Evolutionary conservation across 2,113 vertebrate genomes (phyloP).

Genomic region (Mohoua ochrocephala): DNA sequence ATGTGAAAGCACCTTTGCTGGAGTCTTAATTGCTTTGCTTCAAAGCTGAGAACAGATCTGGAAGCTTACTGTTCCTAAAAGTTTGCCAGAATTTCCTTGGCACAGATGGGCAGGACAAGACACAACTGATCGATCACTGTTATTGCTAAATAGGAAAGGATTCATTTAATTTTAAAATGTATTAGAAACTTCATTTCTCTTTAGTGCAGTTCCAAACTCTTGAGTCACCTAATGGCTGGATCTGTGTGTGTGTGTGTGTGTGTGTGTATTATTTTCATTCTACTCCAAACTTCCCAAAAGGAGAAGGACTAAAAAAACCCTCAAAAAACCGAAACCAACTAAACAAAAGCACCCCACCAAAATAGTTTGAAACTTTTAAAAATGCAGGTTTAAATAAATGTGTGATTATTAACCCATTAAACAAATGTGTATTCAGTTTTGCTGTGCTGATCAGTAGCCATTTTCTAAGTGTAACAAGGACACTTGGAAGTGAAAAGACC

Average conservation of each 20-base stretch:
- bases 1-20: not conserved
- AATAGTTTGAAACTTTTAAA: not conserved
- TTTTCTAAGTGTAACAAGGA: not conserved
- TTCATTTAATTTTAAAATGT: not conserved
- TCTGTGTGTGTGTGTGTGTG: rapidly evolving
- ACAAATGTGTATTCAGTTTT: not conserved
- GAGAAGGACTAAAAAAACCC: not conserved
- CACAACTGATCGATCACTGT: not conserved
- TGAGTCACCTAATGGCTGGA: not conserved
- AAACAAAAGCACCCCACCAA: not conserved
- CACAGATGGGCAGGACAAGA: not conserved
- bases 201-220: not conserved
- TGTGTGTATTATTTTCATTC: not conserved
- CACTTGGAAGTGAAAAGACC: not conserved
- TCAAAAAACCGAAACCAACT: not conserved
- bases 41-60: not conserved
- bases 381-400: not conserved
- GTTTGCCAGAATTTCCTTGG: not conserved
- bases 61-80: not conserved
- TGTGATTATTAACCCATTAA: not conserved
- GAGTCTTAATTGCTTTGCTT: not conserved
- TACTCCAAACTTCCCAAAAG: not conserved
- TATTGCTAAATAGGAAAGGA: not conserved
- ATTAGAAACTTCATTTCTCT: not conserved
- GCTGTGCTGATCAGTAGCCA: not conserved